Evolutionary conservation across 2,888 invertebrate species (phyloP).

Genomic region (Lamproptera curius): DNA sequence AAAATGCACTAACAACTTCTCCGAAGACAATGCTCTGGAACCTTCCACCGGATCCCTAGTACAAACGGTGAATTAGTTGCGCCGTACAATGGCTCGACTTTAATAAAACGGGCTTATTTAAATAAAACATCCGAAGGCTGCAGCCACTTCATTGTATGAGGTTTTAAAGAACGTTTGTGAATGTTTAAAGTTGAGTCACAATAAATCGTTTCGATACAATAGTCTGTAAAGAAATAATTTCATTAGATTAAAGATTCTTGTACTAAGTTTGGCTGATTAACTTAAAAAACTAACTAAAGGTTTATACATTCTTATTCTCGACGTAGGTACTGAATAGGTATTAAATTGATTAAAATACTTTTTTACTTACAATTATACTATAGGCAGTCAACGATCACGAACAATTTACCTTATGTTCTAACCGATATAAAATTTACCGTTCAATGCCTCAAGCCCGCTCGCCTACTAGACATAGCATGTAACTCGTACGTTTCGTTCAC

Average conservation of each 20-base stretch:
- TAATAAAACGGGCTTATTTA: slow-evolving; percentile 13
- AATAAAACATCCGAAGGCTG: not conserved
- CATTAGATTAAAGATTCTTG: not conserved
- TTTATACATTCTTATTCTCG: too few relatives aligned
- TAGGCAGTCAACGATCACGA: too few relatives aligned
- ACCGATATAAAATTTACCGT: too few relatives aligned
- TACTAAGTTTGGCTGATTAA: not conserved
- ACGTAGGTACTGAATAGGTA: too few relatives aligned
- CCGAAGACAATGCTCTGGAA: slow-evolving; percentile 16
- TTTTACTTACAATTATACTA: too few relatives aligned
- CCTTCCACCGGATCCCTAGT: slow-evolving; percentile 10
- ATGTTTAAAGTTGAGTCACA: not conserved
- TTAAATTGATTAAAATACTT: too few relatives aligned
- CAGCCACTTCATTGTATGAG: not conserved
- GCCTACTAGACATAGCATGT: too few relatives aligned
- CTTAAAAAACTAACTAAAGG: too few relatives aligned
- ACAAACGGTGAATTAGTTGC: slow-evolving; percentile 20
- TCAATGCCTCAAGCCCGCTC: too few relatives aligned
- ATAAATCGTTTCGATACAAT: not conserved
- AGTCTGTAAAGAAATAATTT: not conserved
- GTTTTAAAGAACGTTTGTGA: not conserved
- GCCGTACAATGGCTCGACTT: slow-evolving; percentile 13
- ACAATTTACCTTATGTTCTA: too few relatives aligned
- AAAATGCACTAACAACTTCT: slow-evolving; percentile 20
- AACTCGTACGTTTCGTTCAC: too few relatives aligned